phyloP scores from a whole-genome alignment of 2,797 vertebrate genomes.

The Pseudotriccus pelzelni region DNA sequence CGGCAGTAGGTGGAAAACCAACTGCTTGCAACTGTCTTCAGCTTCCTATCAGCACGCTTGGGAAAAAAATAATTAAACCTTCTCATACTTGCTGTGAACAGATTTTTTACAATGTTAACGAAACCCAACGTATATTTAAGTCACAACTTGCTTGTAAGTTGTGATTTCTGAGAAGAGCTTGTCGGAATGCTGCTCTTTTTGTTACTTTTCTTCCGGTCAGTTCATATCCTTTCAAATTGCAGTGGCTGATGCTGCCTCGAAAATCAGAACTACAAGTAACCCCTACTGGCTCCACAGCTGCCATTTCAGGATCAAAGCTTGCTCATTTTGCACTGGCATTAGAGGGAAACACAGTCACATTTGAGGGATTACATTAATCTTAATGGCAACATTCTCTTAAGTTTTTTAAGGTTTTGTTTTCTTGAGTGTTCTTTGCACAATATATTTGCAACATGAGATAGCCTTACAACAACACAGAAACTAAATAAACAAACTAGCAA shows the following conservation, averaged over 20 bases:
- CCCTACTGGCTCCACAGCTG: not conserved
- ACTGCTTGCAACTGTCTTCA: not conserved
- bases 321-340: not conserved
- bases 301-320: not conserved
- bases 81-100: not conserved
- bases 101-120: conserved; percentile 9
- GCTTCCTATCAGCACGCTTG: not conserved
- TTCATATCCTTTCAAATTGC: not conserved
- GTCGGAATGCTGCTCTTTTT: conserved; percentile 1
- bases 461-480: not conserved
- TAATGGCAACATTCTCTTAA: not conserved
- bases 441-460: not conserved
- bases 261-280: not conserved
- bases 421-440: not conserved
- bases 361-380: not conserved
- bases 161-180: not conserved
- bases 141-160: not conserved
- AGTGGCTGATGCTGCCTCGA: not conserved
- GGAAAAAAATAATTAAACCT: not conserved
- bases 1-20: not conserved
- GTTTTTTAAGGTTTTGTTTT: not conserved
- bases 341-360: not conserved
- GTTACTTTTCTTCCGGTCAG: not conserved
- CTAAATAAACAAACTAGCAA: not conserved
- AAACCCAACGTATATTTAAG: not conserved